Conservation (phyloP, 2,113 vertebrate genomes). For the Formicarius rufipectus region DNA sequence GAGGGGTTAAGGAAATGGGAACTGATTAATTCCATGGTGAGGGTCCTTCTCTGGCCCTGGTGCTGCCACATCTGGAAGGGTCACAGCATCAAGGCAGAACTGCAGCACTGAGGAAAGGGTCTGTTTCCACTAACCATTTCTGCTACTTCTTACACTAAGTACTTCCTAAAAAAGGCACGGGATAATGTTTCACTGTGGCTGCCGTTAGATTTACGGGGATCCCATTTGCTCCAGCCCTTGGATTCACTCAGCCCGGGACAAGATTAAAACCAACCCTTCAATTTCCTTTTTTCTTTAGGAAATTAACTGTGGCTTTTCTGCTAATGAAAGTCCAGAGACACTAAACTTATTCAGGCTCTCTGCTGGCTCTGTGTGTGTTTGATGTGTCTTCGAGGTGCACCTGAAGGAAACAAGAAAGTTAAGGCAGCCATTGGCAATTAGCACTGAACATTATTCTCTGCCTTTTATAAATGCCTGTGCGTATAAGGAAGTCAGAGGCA, state of each 20-base stretch:
- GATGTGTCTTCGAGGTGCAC: slow-evolving; percentile 33
- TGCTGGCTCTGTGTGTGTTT: slow-evolving; percentile 19
- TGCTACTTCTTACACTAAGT: slow-evolving; percentile 69
- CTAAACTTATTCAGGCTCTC: neutral
- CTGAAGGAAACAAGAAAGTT: slow-evolving; percentile 39
- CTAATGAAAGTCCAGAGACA: slow-evolving; percentile 54
- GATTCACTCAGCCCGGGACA: slow-evolving; percentile 54
- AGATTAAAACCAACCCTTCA: slow-evolving; percentile 69
- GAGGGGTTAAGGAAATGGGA: slow-evolving; percentile 57
- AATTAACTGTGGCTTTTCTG: slow-evolving; percentile 62
- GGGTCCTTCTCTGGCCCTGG: neutral
- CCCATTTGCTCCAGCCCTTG: slow-evolving; percentile 50
- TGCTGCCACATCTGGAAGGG: slow-evolving; percentile 20
- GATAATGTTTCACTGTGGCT: slow-evolving; percentile 63
- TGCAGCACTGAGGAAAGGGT: neutral
- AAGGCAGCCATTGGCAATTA: neutral
- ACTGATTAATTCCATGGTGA: neutral
- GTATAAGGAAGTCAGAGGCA: neutral
- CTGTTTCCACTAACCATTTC: slow-evolving; percentile 63
- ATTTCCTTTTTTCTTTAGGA: slow-evolving; percentile 62
- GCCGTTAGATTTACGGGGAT: slow-evolving; percentile 62
- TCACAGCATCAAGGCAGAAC: neutral
- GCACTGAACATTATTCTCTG: neutral
- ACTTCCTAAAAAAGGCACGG: slow-evolving; percentile 50
- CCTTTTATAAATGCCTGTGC: neutral